phyloP scores from a whole-genome alignment of 2,888 invertebrate species.

The Cataglyphis altisquamis region DNA sequence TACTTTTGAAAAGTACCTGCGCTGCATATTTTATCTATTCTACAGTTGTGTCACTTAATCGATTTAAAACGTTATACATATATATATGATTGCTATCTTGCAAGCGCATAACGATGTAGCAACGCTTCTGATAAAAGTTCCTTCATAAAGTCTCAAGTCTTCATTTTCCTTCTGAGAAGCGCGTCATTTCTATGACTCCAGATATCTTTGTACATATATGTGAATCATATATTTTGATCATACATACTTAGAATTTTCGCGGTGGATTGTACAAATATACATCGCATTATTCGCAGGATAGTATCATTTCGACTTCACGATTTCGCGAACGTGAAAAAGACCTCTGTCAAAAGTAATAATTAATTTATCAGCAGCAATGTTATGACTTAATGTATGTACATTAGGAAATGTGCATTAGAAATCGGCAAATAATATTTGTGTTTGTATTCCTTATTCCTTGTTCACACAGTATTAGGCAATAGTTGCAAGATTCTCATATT shows the following conservation, averaged over 20 bases:
- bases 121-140: conserved; percentile 28
- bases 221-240: conserved; percentile 48
- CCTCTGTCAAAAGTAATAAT: neutral
- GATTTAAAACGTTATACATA: neutral
- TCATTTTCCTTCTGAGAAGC: conserved; percentile 11
- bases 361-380: conserved; percentile 4
- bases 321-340: neutral
- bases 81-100: conserved; percentile 1
- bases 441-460: conserved; percentile 5
- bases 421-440: neutral
- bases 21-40: conserved; percentile 3
- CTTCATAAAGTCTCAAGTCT: conserved; percentile 11
- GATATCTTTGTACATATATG: conserved; percentile 52
- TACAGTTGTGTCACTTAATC: neutral
- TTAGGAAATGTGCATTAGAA: conserved; percentile 17
- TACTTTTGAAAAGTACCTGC: neutral
- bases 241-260: neutral
- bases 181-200: neutral
- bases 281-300: neutral
- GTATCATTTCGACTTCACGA: neutral
- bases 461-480: conserved; percentile 36
- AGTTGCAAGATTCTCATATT: conserved; percentile 2
- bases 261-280: neutral
- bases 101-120: neutral
- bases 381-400: neutral